Evolutionary conservation across 2,888 invertebrate species (phyloP).

Genomic region (Caenorhabditis plicata): DNA sequence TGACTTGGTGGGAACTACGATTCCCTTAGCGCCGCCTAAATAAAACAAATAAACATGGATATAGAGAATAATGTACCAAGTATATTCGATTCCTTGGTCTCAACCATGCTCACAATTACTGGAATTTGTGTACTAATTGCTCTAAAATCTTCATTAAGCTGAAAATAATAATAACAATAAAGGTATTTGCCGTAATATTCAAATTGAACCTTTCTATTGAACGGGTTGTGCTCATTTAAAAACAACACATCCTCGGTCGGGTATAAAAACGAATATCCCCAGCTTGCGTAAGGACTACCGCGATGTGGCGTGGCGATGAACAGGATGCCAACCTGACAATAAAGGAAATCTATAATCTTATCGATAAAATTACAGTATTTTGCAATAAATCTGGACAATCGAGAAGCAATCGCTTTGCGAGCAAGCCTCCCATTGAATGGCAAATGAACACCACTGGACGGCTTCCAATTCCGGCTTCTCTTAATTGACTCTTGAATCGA

Average conservation of each 20-base stretch:
- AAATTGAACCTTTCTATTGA: slow-evolving; percentile 43
- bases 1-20: slow-evolving; percentile 56
- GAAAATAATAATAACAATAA: slow-evolving; percentile 9
- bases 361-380: slow-evolving; percentile 6
- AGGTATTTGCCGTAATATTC: not conserved
- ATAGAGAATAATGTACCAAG: too few relatives aligned
- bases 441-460: slow-evolving; percentile 59
- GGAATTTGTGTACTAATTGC: slow-evolving; percentile 43
- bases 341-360: not conserved
- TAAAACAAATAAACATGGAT: too few relatives aligned
- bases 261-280: slow-evolving; percentile 44
- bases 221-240: slow-evolving; percentile 43
- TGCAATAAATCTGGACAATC: slow-evolving; percentile 41
- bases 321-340: slow-evolving; percentile 50
- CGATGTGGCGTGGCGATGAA: slow-evolving; percentile 62
- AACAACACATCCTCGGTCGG: slow-evolving; percentile 56
- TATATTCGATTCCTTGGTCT: slow-evolving; percentile 49
- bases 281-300: slow-evolving; percentile 57
- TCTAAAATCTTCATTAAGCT: slow-evolving; percentile 55
- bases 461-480: slow-evolving; percentile 50
- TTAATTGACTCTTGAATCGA: slow-evolving; percentile 39
- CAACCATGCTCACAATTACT: slow-evolving; percentile 54
- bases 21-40: slow-evolving; percentile 34
- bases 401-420: slow-evolving; percentile 55
- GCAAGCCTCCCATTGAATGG: slow-evolving; percentile 60